A percentile compares a stretch with the other conserved stretches of the same genome.
Evolutionary conservation across 2,888 invertebrate species (phyloP).

Genomic region (Sussaba pulchella): DNA sequence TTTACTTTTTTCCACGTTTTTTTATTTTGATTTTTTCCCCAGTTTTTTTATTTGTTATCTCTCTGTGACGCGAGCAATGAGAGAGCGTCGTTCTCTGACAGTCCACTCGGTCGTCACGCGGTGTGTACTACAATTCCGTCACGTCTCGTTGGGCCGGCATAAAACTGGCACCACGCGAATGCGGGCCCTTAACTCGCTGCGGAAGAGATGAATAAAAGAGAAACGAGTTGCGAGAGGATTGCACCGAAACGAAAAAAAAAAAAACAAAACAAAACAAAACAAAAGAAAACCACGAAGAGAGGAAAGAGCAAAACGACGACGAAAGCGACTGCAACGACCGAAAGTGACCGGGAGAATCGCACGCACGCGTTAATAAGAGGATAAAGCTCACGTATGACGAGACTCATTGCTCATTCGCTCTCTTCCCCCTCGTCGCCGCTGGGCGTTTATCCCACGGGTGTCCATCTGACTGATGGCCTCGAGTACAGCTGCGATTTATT

Average conservation of each 20-base stretch:
- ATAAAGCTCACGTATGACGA: constrained; percentile 22
- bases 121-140: constrained; percentile 44
- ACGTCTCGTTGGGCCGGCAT: constrained; percentile 48
- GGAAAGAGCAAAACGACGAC: neutral
- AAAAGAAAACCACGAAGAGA: neutral
- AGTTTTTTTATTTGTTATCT: neutral
- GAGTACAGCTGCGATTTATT: neutral
- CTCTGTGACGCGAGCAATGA: constrained; percentile 25
- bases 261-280: neutral
- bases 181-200: constrained; percentile 46
- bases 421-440: neutral
- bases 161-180: constrained; percentile 42
- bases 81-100: constrained; percentile 3
- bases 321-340: neutral
- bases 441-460: too few relatives aligned
- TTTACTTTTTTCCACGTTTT: constrained; percentile 9
- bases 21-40: neutral
- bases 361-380: constrained; percentile 14
- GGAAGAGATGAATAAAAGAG: constrained; percentile 41
- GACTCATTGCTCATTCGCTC: constrained; percentile 28
- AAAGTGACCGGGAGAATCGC: constrained; percentile 14
- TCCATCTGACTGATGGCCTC: neutral
- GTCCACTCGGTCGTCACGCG: constrained; percentile 24
- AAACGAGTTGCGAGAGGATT: neutral
- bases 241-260: constrained; percentile 5